These are phyloP conservation scores for Philopotamus ludificatus DNA, from an alignment of 1,140 invertebrate genomes.

Conservation along the genomic window DNA sequence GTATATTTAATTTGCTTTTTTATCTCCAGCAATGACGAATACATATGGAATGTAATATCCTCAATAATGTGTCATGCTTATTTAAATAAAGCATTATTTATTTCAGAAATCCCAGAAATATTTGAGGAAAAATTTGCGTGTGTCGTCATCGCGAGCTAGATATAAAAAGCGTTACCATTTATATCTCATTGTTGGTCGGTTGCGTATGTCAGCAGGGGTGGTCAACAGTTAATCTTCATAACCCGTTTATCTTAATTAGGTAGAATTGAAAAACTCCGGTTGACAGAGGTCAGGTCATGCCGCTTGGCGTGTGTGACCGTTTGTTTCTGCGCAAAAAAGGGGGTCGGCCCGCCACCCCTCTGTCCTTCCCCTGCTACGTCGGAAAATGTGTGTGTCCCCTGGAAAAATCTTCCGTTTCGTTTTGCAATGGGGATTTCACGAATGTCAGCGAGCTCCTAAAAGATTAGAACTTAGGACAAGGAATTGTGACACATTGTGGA, in stretches of 20 bases:
- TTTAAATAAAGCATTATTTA: no score
- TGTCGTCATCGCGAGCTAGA: background rate
- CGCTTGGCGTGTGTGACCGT: background rate
- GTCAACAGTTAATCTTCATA: constrained; percentile 26
- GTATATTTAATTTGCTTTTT: no score
- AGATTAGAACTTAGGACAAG: background rate
- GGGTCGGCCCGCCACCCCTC: background rate
- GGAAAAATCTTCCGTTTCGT: constrained; percentile 10
- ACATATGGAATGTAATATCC: no score
- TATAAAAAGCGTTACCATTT: background rate
- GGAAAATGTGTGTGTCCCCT: constrained; percentile 1
- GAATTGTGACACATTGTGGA: background rate
- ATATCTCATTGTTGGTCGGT: constrained; percentile 7
- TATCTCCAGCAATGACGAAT: no score
- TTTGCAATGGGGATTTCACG: background rate
- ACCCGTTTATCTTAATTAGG: constrained; percentile 30
- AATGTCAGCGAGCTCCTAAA: background rate
- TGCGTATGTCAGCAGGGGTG: constrained; percentile 22
- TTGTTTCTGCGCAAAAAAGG: background rate
- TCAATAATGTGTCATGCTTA: no score
- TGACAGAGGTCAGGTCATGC: constrained; percentile 20
- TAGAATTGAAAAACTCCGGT: constrained; percentile 26
- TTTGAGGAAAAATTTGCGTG: constrained; percentile 9
- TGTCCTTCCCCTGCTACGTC: no score
- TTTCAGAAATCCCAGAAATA: no score